Base-by-base conservation (phyloP, 2,888 invertebrate genomes). In the Tetragonula carbonaria region DNA sequence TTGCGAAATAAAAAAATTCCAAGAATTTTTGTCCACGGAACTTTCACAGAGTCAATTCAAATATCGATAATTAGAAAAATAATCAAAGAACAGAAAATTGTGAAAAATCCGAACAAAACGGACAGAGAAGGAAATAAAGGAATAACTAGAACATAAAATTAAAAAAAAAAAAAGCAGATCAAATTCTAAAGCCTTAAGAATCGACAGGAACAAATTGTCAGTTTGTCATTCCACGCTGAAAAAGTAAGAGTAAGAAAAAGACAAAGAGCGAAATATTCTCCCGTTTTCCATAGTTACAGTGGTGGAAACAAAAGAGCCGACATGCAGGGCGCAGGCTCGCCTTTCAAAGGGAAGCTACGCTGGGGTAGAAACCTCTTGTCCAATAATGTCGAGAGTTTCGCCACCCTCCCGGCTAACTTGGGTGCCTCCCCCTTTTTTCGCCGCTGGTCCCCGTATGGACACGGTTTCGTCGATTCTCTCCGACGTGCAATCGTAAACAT, bases 341-440 rank as follows among this genome's bases (percentile, higher is more conserved):
- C 55, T 33, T 28, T 23, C 16, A 51, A 71, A 65, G 78, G 78
- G 73, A 73, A 75, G 76, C 57, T 57, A 71, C 80, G 45, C 28
- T 68, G 75, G 86, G 80, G 71, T 74, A 70, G 53, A 8, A 33
- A 28, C 75, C 74, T 75, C 57, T 86, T 70, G 83, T 80, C 86
- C 86, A 86, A 86, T 86, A 86, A 80, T 70, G 75, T 80, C 53
- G 83, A 80, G 86, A 68, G 81, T 62, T 76, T 53, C 72, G 75
- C 84, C 84, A 81, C 79, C 70, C 86, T 77, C 57, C 45, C 65
- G n/a, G 14, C 21, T 74, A 23, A n/a, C 28, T 53, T 21, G 65
- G 65, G 73, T 21, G 78, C 86, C 79, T 73, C 78, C 87, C 81
- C 71, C 53, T 82, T 79, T 83, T 76, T 76, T 76, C 78, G 75